Conservation (phyloP, 1,140 invertebrate species). For the Heterodera carotae region DNA sequence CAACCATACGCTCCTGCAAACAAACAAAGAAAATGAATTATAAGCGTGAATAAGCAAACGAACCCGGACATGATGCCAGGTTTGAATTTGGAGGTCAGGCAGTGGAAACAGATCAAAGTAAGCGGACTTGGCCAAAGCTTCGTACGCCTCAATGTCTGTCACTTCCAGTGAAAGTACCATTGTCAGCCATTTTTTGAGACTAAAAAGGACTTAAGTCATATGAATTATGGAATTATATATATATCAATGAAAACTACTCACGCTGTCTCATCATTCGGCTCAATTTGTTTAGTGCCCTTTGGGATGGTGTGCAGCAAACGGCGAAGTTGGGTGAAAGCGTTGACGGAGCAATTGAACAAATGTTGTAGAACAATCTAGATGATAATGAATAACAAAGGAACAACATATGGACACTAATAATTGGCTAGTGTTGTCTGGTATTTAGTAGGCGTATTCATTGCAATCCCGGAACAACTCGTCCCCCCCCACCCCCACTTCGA, state of each 20-base stretch:
- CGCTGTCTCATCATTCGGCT: conserved; percentile 2
- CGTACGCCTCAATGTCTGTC: conserved; percentile 33
- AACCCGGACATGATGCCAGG: conserved; percentile 27
- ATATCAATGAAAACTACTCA: neutral
- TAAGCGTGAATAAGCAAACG: neutral
- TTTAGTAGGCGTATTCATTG: too few species aligned
- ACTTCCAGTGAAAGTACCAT: conserved; percentile 42
- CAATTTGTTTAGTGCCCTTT: conserved; percentile 18
- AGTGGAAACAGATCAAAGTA: conserved; percentile 44
- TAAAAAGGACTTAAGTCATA: conserved; percentile 18
- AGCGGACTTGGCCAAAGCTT: conserved; percentile 34
- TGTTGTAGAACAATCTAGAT: conserved; percentile 36
- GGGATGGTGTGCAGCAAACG: conserved; percentile 31
- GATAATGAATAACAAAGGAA: too few species aligned
- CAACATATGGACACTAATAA: too few species aligned
- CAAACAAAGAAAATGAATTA: neutral
- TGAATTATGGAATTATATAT: neutral
- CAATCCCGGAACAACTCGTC: too few species aligned
- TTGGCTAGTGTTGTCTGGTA: conserved; percentile 31
- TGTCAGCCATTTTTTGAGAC: conserved; percentile 28
- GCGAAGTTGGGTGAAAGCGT: conserved; percentile 23
- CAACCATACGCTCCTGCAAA: conserved; percentile 33
- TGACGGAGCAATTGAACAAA: conserved; percentile 31
- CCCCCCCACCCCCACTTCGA: too few species aligned
- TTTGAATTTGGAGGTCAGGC: conserved; percentile 18